Evolutionary conservation across 2,888 invertebrate genomes (phyloP), one percentile per base, ranked within the genome.

Genomic region (Dysmachus trigonus): DNA sequence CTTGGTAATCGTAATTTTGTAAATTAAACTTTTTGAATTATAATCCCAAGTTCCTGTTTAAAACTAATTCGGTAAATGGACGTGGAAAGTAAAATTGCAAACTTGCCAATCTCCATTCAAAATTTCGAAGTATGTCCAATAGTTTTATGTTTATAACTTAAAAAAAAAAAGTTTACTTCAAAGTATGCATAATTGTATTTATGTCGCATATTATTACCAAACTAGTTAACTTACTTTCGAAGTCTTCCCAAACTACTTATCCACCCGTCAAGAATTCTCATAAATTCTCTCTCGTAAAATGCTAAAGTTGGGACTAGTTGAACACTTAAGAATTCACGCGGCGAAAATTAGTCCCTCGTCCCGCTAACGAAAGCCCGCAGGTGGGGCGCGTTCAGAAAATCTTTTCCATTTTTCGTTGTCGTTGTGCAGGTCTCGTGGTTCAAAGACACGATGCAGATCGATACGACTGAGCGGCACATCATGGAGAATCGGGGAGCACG

Each of bases 401-500:
- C 77, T 77, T 18, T 31, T 77, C 13, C 41, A 22, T 77, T 38
- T 76, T 38, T 13, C 41, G 22, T 13, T 27, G 22, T 77, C 77
- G 10, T 22, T 38, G 22, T 41, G 27, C 90, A 94, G 93, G 93
- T 94, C 85, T 90, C 93, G 85, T 94, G 94, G 94, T 94, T 93
- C 90, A 91, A 93, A 86, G 93, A 94, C 89, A 94, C 94, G 74
- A 93, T 94, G 92, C 93, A 93, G 88, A 90, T 94, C 89, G 94
- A 94, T 90, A 93, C 93, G 33, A 94, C 93, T 18, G 94, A 94
- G 89, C 91, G 93, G 79, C 91, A 93, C 88, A 93, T 93, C 89
- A 93, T 93, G 92, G 94, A 94, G 89, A 93, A 93, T 15, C 92
- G 93, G 79, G 94, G 94, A 30, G 93, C 93, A 85, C 90, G 94